Evolutionary conservation across 2,888 invertebrate genomes (phyloP), one percentile per base, ranked within the genome.

Genomic region (Copidosoma aretas): DNA sequence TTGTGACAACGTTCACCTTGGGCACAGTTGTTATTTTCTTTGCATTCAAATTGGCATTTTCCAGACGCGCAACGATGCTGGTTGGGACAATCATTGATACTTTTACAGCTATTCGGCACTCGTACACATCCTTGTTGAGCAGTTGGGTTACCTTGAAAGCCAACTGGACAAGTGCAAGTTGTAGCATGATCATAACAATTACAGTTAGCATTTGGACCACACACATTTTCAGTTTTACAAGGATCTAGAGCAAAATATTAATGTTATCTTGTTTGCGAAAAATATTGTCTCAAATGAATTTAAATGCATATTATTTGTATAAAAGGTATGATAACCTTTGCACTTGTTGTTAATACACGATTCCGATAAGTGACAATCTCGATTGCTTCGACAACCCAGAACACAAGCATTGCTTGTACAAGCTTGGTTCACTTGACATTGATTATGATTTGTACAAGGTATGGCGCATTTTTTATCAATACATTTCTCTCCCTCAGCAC

Each of bases 71-170:
- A 96, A 85, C 90, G 88, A 76, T 93, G 91, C 60, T 90, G 90
- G 56, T 86, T 85, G 5, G 93, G 91, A 78, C 96, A 96, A 75
- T 93, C 90, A 60, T 88, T 87, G 49, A 89, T 87, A 70, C 87
- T 87, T 49, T 85, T 84, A 76, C 95, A 96, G 21, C 87, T 80
- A 52, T 88, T 86, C n/a, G 94, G 91, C 65, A 92, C 90, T 74
- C 96, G 87, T 10, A 95, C 91, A 80, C 96, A 96, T 8, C 95
- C 95, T 84, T 95, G 93, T 80, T 95, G 91, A 0, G 95, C 91
- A 19, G 91, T 91, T 19, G 95, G 94, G 79, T 93, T 93, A 1
- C 93, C 94, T 82, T 92, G 91, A 80, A 96, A 96, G 43, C 94
- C 94, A 61, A 89, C 86, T 0, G 94, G 94, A 78, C 96, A 95